Base-by-base conservation (phyloP, 2,888 invertebrate species). In the Torymus aiolomorphi region DNA sequence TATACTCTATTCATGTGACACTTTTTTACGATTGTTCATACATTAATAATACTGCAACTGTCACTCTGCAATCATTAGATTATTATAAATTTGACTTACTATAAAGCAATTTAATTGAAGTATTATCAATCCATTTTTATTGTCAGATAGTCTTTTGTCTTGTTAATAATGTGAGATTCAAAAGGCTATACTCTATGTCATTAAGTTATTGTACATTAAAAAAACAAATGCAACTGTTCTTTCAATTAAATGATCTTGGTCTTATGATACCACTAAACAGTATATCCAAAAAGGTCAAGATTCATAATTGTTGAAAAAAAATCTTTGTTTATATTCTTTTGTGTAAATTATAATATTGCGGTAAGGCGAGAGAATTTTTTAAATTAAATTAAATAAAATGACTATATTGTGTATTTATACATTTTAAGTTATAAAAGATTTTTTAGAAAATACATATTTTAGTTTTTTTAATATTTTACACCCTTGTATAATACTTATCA, bases 271-370 rank as follows among this genome's bases (percentile, higher is more conserved):
- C 59, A 67, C 14, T 61, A 20, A 18, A 61, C 24, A 59, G 14
- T 51, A 31, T 11, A 56, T 74, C 63, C 20, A 49, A 69, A n/a
- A 74, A 20, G 56, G 18, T 69, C 31, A 14, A 65, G 31, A 31
- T 59, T 24, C 14, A 63, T 24, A 66, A 56, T 20, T 54, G 59
- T 75, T 73, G 52, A 18, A 18, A 71, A 70, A 20, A 31, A 71
- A 75, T 13, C n/a, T 79, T 76, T 54, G 42, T 61, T 73, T 73
- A 24, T 18, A 73, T 65, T 66, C 52, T 61, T 18, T 57, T 54
- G 8, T 75, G 66, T 75, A 75, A 79, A 71, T 61, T 75, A 5
- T 31, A 75, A 75, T 65, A 75, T 69, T 79, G 65, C 65, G 42
- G 65, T 71, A 61, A 67, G 67, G 54, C 42, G 49, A 69, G 54